Percentiles rank a stretch among this genome's conserved stretches.
Conservation (phyloP, 2,113 vertebrate species). For the Chionis minor region DNA sequence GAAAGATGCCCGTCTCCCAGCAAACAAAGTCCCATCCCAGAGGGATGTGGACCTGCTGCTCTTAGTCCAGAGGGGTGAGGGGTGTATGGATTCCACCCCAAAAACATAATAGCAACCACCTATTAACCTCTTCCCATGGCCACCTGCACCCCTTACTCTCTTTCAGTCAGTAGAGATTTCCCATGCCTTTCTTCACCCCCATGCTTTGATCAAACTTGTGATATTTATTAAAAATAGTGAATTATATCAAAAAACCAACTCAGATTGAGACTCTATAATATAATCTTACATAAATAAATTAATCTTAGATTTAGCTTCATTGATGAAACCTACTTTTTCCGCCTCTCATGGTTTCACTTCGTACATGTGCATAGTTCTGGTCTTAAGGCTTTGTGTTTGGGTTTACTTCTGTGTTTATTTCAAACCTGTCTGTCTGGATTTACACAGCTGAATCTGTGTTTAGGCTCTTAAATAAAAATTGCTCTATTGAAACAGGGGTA, state of each 20-base stretch:
- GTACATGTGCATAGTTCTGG: background rate
- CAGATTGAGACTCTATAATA: background rate
- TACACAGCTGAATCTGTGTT: background rate
- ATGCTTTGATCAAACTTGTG: background rate
- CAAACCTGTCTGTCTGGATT: background rate
- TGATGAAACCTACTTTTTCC: background rate
- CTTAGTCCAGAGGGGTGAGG: background rate
- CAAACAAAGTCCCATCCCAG: background rate
- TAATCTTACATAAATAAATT: background rate
- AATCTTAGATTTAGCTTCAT: background rate
- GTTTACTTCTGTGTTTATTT: background rate
- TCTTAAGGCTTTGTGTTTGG: background rate
- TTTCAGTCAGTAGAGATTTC: background rate
- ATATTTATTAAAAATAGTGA: background rate
- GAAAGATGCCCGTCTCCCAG: accelerated
- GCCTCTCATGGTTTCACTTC: background rate
- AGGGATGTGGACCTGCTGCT: background rate
- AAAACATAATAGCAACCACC: background rate
- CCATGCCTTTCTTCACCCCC: background rate
- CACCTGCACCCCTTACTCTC: background rate
- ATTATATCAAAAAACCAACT: background rate
- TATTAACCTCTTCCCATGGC: background rate
- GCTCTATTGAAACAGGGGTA: background rate
- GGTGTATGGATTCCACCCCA: background rate
- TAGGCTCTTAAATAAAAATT: background rate